These are phyloP conservation scores for Shinisaurus crocodilurus DNA, from an alignment of 2,113 vertebrate species.

Conservation along the genomic window DNA sequence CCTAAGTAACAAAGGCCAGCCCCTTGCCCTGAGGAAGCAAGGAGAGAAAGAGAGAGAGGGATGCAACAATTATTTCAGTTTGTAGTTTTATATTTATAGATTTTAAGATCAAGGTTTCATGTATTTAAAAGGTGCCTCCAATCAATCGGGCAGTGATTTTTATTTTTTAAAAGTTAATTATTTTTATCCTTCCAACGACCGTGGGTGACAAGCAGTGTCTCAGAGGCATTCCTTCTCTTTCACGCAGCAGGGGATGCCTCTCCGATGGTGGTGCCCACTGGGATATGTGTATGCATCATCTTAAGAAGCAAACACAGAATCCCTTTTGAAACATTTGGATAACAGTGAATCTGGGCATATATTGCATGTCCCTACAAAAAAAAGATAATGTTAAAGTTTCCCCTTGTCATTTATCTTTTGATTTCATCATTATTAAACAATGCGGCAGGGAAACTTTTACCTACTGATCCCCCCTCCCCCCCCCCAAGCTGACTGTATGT, in stretches of 20 bases:
- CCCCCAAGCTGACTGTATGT: background rate
- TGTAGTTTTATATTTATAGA: background rate
- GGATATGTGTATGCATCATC: background rate
- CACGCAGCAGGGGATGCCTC: background rate
- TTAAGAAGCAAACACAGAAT: background rate
- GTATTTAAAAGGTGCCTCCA: background rate
- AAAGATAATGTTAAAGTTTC: background rate
- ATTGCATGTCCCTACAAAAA: background rate
- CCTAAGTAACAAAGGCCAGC: background rate
- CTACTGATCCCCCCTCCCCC: too few species aligned
- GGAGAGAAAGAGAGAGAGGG: background rate
- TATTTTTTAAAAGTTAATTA: background rate
- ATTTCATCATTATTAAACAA: background rate
- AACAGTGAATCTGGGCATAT: background rate
- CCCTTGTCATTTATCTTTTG: background rate
- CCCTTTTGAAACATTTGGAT: background rate
- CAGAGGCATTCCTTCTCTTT: background rate
- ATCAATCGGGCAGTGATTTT: background rate
- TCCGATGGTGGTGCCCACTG: background rate
- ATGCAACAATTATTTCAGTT: background rate
- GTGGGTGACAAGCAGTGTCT: background rate
- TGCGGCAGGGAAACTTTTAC: background rate
- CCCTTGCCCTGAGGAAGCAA: background rate
- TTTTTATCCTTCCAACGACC: background rate
- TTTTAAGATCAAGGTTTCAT: background rate